Conservation (phyloP, 2,888 invertebrate genomes). For the Furcula furcula region DNA sequence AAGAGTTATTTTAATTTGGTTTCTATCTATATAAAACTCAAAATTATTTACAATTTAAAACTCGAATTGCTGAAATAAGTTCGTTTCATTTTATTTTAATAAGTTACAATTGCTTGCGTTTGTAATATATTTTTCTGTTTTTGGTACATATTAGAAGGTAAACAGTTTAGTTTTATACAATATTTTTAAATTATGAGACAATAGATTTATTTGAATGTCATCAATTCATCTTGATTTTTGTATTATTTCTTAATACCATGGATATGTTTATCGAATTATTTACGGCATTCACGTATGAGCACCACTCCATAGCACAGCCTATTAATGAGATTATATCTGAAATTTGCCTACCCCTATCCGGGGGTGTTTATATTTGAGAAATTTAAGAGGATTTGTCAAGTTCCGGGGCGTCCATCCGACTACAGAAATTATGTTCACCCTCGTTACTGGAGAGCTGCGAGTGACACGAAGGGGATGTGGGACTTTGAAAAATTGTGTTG, state of each 20-base stretch:
- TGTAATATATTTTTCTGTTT: too few relatives aligned
- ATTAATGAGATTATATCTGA: conserved; percentile 51
- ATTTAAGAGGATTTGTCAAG: conserved; percentile 68
- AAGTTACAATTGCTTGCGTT: too few relatives aligned
- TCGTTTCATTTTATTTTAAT: too few relatives aligned
- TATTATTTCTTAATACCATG: background rate
- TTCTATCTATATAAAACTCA: too few relatives aligned
- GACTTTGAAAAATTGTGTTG: conserved; percentile 33
- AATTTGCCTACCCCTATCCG: conserved; percentile 42
- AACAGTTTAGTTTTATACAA: too few relatives aligned
- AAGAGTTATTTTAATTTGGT: too few relatives aligned
- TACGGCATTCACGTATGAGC: conserved; percentile 11
- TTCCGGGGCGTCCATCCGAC: conserved; percentile 47
- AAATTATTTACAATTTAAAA: too few relatives aligned
- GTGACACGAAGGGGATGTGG: conserved; percentile 43
- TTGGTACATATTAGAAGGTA: too few relatives aligned
- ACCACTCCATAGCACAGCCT: conserved; percentile 24
- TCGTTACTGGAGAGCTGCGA: conserved; percentile 47
- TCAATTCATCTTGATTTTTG: too few relatives aligned
- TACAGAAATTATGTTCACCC: conserved; percentile 59
- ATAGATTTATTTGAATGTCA: too few relatives aligned
- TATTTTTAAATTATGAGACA: too few relatives aligned
- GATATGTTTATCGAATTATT: conserved; percentile 5
- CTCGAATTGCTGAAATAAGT: too few relatives aligned
- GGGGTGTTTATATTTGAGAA: conserved; percentile 49